These are phyloP conservation scores for Drosophila tristis DNA, from an alignment of 1,140 invertebrate species.

Conservation along the genomic window DNA sequence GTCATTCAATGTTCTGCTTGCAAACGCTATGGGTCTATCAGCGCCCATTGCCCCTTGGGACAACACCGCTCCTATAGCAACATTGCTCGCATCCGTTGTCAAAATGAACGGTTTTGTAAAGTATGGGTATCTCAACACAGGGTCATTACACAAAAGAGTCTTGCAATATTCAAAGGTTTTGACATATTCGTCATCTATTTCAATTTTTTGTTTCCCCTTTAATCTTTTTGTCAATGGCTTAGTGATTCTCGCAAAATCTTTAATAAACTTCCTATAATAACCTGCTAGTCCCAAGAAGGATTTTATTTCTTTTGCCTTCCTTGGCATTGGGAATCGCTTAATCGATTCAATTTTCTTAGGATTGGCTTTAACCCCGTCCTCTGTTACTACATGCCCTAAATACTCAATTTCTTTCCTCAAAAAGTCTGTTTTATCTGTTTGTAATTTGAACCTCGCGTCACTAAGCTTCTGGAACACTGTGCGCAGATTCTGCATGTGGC, in stretches of 20 bases:
- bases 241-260: conserved; percentile 42
- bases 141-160: conserved; percentile 26
- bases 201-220: conserved; percentile 7
- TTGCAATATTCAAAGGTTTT: conserved; percentile 25
- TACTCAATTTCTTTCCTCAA: conserved; percentile 28
- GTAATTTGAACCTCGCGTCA: not conserved
- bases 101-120: conserved; percentile 48
- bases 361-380: conserved; percentile 49
- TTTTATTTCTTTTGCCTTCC: conserved; percentile 56
- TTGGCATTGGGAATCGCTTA: conserved; percentile 42
- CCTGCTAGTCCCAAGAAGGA: conserved; percentile 46
- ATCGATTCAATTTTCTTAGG: conserved; percentile 43
- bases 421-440: conserved; percentile 4
- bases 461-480: conserved; percentile 2
- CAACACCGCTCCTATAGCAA: conserved; percentile 44
- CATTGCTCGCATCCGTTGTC: conserved; percentile 37
- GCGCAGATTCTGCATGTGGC: no score
- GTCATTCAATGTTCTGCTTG: no score
- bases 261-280: conserved; percentile 50
- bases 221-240: conserved; percentile 25
- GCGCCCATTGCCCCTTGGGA: conserved; percentile 22
- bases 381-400: conserved; percentile 70
- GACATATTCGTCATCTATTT: not conserved
- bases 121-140: conserved; percentile 42
- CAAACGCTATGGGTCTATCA: no score